phyloP scores from a whole-genome alignment of 1,140 invertebrate species.

The Eufriesea mexicana region DNA sequence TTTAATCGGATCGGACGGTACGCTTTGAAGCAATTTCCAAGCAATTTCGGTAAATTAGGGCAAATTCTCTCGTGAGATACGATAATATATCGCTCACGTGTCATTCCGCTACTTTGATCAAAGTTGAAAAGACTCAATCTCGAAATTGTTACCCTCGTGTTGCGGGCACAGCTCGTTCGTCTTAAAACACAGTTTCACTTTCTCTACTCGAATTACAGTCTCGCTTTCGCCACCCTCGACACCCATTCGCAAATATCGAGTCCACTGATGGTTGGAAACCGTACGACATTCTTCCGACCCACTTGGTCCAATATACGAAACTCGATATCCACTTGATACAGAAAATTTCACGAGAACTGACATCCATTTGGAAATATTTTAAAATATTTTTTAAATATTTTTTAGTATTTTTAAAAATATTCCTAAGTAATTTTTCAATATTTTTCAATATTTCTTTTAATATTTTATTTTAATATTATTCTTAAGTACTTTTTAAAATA shows the following conservation, averaged over 20 bases:
- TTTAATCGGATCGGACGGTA: neutral
- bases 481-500: no score
- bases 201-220: slow-evolving; percentile 45
- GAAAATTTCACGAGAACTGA: neutral
- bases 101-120: neutral
- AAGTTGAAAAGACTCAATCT: neutral
- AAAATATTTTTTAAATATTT: no score
- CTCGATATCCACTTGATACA: neutral
- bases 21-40: neutral
- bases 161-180: neutral
- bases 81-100: neutral
- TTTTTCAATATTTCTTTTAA: no score
- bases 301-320: neutral
- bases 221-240: slow-evolving; percentile 47
- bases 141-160: slow-evolving; percentile 16
- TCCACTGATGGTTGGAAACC: neutral
- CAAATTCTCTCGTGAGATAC: neutral
- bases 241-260: slow-evolving; percentile 12
- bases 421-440: no score
- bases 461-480: no score
- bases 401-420: no score
- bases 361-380: no score
- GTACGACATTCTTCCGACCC: neutral
- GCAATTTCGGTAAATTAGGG: neutral
- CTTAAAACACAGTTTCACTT: slow-evolving; percentile 40